Evolutionary conservation across 2,888 invertebrate species (phyloP).

Genomic region (Hylaea fasciaria): DNA sequence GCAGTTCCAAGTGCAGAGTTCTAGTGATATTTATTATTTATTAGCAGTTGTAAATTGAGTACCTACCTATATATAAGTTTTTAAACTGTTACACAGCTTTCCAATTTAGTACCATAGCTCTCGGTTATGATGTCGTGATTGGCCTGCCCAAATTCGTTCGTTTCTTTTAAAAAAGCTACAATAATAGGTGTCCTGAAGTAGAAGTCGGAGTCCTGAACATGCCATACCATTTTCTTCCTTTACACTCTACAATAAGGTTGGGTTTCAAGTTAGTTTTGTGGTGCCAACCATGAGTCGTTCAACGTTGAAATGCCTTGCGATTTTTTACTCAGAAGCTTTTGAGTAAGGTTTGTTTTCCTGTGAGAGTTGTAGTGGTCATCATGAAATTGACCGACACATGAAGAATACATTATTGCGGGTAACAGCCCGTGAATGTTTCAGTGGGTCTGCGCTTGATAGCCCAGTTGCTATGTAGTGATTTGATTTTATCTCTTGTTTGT

Average conservation of each 20-base stretch:
- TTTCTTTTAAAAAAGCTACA: conserved; percentile 8
- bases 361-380: conserved; percentile 4
- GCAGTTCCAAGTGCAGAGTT: no score
- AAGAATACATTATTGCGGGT: conserved; percentile 47
- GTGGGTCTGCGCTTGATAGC: conserved; percentile 39
- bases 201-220: no score
- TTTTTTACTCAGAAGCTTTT: no score
- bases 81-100: no score
- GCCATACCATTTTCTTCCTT: conserved; percentile 2
- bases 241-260: no score
- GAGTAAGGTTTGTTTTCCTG: conserved; percentile 13
- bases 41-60: no score
- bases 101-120: neutral
- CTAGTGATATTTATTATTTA: no score
- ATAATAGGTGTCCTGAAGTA: neutral
- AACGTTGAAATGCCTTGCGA: no score
- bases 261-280: no score
- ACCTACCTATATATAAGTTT: no score
- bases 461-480: conserved; percentile 17
- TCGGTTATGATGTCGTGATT: conserved; percentile 10
- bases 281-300: no score
- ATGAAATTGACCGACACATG: conserved; percentile 43
- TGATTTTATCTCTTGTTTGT: conserved; percentile 19
- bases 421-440: conserved; percentile 59
- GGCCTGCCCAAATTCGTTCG: neutral